A percentile compares a stretch with the other conserved stretches of the same genome.
These are phyloP conservation scores for Spisula solida DNA, from an alignment of 2,888 invertebrate species.

Conservation along the genomic window DNA sequence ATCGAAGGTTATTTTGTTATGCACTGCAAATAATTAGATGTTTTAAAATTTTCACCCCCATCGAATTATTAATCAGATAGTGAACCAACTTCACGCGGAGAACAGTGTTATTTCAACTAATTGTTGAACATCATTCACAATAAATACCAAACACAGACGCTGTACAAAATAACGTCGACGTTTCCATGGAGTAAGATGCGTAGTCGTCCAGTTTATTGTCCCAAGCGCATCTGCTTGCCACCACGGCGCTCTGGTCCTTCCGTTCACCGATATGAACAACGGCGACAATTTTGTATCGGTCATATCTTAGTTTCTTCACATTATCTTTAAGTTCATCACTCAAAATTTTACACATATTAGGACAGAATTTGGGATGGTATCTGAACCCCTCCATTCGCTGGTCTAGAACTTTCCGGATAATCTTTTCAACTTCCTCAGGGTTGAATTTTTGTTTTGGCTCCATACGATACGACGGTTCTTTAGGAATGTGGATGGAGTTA, in stretches of 20 bases:
- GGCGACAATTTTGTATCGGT: conserved; percentile 79
- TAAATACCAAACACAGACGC: conserved; percentile 79
- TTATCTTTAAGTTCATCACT: conserved; percentile 78
- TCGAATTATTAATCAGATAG: too few species aligned
- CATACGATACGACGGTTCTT: conserved; percentile 79
- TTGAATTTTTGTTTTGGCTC: conserved; percentile 76
- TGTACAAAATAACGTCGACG: conserved; percentile 74
- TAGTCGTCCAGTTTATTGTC: conserved; percentile 74
- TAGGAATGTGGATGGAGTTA: conserved; percentile 49
- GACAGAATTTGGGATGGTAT: conserved; percentile 74
- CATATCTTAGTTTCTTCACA: conserved; percentile 74
- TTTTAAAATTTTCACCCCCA: too few species aligned
- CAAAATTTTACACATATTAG: conserved; percentile 74
- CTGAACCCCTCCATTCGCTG: conserved; percentile 71
- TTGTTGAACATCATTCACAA: conserved; percentile 64
- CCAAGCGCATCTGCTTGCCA: conserved; percentile 78
- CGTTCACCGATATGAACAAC: conserved; percentile 77
- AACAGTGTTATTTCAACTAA: too few species aligned
- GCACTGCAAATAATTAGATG: too few species aligned
- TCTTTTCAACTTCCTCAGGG: conserved; percentile 63
- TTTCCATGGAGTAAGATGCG: conserved; percentile 74
- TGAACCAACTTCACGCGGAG: too few species aligned
- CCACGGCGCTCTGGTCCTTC: conserved; percentile 72
- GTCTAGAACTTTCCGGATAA: conserved; percentile 70
- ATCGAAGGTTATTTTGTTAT: too few species aligned